phyloP scores from a whole-genome alignment of 2,888 invertebrate genomes.

The Fissipunctia ypsillon region DNA sequence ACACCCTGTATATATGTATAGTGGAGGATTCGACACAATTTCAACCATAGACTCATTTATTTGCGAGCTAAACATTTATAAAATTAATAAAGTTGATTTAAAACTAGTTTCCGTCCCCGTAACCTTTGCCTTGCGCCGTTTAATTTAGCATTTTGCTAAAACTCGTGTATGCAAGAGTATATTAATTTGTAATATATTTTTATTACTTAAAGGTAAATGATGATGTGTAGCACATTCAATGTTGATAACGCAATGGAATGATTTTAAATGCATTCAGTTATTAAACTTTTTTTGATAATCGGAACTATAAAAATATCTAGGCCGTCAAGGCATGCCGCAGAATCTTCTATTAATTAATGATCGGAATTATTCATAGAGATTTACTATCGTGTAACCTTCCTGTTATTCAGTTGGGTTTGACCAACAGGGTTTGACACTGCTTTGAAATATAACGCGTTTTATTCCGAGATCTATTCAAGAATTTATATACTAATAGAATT shows the following conservation, averaged over 20 bases:
- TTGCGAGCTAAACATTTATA: background rate
- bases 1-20: no score
- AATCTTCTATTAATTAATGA: background rate
- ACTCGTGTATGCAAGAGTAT: constrained; percentile 34
- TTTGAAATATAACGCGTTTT: background rate
- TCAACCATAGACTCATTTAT: background rate
- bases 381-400: background rate
- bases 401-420: background rate
- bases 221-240: constrained; percentile 1
- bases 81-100: background rate
- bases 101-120: constrained; percentile 6
- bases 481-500: background rate
- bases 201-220: constrained; percentile 30
- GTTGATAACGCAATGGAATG: constrained; percentile 53
- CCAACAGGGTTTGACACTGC: background rate
- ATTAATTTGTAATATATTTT: constrained; percentile 32
- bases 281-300: background rate
- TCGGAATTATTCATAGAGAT: background rate
- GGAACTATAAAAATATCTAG: background rate
- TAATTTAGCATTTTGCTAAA: constrained; percentile 23
- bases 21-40: background rate
- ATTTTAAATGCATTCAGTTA: constrained; percentile 52
- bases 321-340: background rate
- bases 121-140: constrained; percentile 31
- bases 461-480: constrained; percentile 3